These are phyloP conservation scores for Helicoverpa armigera DNA, from an alignment of 1,140 invertebrate species.

Conservation along the genomic window DNA sequence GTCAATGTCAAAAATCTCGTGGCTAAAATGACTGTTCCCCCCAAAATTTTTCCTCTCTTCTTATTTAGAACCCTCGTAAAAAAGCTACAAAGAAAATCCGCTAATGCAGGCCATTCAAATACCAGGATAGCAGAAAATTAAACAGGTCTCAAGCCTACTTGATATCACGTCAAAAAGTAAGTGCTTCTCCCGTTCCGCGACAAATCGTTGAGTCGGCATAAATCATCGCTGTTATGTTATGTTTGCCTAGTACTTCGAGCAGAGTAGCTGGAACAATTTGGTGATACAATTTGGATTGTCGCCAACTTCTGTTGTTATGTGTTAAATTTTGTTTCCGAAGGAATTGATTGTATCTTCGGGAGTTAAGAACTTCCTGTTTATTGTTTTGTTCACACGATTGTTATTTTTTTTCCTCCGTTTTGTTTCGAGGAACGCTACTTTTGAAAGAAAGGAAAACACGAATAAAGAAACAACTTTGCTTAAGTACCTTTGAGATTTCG, in stretches of 20 bases:
- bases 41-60: background rate
- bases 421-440: slow-evolving; percentile 2
- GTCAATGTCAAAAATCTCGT: no score
- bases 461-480: slow-evolving; percentile 4
- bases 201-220: slow-evolving; percentile 29
- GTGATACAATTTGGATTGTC: slow-evolving; percentile 55
- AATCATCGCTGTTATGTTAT: slow-evolving; percentile 25
- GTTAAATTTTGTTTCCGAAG: slow-evolving; percentile 42
- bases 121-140: slow-evolving; percentile 37
- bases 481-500: background rate
- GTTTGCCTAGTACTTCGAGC: slow-evolving; percentile 22
- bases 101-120: slow-evolving; percentile 28
- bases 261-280: slow-evolving; percentile 55
- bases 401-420: slow-evolving; percentile 14
- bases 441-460: background rate
- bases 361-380: slow-evolving; percentile 43
- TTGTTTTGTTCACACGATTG: slow-evolving; percentile 30
- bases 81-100: slow-evolving; percentile 33
- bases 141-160: slow-evolving; percentile 35
- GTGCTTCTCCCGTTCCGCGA: slow-evolving; percentile 34
- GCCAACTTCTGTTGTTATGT: slow-evolving; percentile 53
- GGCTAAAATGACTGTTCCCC: no score
- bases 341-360: slow-evolving; percentile 38
- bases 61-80: slow-evolving; percentile 19
- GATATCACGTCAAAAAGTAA: slow-evolving; percentile 38